Evolutionary conservation across 2,113 vertebrate genomes (phyloP).

Genomic region (Ranitomeya variabilis): DNA sequence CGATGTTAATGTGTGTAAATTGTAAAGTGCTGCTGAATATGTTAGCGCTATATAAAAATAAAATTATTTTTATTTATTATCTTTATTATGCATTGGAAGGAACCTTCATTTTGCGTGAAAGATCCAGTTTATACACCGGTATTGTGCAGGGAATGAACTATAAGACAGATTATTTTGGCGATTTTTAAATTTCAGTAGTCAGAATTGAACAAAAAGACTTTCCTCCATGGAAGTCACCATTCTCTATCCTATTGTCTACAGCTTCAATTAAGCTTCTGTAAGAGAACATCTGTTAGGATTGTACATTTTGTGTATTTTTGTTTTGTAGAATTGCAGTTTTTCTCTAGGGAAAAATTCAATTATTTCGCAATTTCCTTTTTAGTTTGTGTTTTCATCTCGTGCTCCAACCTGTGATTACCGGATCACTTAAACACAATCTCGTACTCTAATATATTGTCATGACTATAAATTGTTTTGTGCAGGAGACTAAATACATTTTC

Average conservation of each 20-base stretch:
- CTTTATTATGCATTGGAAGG: too few species aligned
- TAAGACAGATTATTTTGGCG: not conserved
- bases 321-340: not conserved
- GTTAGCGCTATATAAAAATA: too few species aligned
- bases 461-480: constrained; percentile 2
- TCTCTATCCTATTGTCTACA: not conserved
- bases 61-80: too few species aligned
- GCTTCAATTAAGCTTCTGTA: not conserved
- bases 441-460: constrained; percentile 1
- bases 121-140: not conserved
- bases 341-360: not conserved
- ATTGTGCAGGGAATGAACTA: not conserved
- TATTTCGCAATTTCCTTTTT: constrained; percentile 7
- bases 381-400: not conserved
- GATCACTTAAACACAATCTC: constrained; percentile 40
- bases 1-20: too few species aligned
- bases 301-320: not conserved
- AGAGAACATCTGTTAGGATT: not conserved
- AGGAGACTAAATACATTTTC: not conserved
- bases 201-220: not conserved
- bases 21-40: too few species aligned
- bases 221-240: not conserved
- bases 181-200: not conserved
- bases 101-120: not conserved
- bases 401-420: constrained; percentile 21